phyloP scores from a whole-genome alignment of 2,888 invertebrate genomes.

The Drosophila macrospina region DNA sequence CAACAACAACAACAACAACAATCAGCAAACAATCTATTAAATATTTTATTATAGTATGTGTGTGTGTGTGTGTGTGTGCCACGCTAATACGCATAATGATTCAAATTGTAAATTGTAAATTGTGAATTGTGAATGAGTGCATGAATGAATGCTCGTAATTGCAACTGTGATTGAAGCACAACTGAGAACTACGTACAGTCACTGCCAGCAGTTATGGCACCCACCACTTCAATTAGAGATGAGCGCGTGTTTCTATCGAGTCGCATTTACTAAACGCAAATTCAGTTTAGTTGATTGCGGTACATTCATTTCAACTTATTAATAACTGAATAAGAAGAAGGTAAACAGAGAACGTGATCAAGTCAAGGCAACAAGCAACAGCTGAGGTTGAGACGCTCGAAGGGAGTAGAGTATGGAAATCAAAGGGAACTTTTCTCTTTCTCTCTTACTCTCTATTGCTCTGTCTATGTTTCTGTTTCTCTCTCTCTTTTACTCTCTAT shows the following conservation, averaged over 20 bases:
- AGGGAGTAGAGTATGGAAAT: no score
- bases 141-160: conserved; percentile 25
- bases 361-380: no score
- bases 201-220: conserved; percentile 33
- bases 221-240: not conserved
- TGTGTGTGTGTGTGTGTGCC: conserved; percentile 28
- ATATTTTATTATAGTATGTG: conserved; percentile 64
- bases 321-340: not conserved
- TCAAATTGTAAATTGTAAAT: conserved; percentile 25
- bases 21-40: conserved; percentile 54
- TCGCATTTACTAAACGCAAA: not conserved
- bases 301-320: no score
- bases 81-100: conserved; percentile 38
- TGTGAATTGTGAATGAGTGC: conserved; percentile 18
- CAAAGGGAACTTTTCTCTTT: no score
- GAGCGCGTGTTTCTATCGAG: not conserved
- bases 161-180: conserved; percentile 11
- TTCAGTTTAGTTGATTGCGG: not conserved
- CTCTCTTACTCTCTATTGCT: no score
- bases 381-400: no score
- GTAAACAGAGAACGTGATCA: no score
- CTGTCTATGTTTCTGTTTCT: no score
- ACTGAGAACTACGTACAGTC: conserved; percentile 4
- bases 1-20: conserved; percentile 10
- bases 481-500: no score